These are phyloP conservation scores for Clunio marinus DNA, from an alignment of 2,888 invertebrate genomes.

Conservation along the genomic window DNA sequence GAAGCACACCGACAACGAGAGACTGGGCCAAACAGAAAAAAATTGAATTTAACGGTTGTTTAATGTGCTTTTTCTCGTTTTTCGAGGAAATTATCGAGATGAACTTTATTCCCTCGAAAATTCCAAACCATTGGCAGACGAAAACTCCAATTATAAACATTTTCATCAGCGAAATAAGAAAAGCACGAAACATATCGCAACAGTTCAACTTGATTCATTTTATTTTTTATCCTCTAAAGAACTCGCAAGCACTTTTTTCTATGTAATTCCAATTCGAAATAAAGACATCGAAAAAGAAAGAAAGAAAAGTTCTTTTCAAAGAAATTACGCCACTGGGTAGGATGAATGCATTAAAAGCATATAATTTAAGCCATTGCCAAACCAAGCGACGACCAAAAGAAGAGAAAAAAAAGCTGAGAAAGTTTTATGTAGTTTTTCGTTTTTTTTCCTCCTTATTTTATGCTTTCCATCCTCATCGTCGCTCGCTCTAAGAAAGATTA, in stretches of 20 bases:
- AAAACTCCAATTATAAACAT: too few relatives aligned
- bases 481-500: slow-evolving; percentile 25
- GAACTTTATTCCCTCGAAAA: too few relatives aligned
- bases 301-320: background rate
- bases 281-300: too few relatives aligned
- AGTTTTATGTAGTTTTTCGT: background rate
- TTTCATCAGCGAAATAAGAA: too few relatives aligned
- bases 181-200: too few relatives aligned
- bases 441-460: background rate
- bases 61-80: background rate
- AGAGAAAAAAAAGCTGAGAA: background rate
- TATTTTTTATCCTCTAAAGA: background rate
- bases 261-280: too few relatives aligned
- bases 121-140: background rate
- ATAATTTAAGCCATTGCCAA: slow-evolving; percentile 12
- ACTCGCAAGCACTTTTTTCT: background rate
- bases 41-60: too few relatives aligned
- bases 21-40: background rate
- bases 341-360: slow-evolving; percentile 25
- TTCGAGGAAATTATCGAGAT: too few relatives aligned
- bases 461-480: background rate
- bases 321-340: slow-evolving; percentile 16
- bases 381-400: background rate
- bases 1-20: background rate
- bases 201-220: background rate